Evolutionary conservation across 2,797 vertebrate genomes (phyloP).

Genomic region (Melanotaenia nigrans): DNA sequence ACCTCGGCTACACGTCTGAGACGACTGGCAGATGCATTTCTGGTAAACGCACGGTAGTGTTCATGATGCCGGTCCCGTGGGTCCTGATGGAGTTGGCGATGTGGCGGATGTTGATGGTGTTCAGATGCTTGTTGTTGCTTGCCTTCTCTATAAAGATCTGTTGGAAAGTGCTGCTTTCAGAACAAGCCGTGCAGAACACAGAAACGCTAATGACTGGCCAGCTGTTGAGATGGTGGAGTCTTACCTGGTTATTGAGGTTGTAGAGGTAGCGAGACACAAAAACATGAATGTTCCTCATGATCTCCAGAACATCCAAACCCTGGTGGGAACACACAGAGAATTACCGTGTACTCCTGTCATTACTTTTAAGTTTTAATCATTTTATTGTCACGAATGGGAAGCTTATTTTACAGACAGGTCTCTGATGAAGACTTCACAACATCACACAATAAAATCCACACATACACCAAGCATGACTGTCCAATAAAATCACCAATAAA

Average conservation of each 20-base stretch:
- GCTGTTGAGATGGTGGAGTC: background rate
- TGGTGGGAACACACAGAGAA: conserved; percentile 64
- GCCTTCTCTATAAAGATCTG: conserved; percentile 98
- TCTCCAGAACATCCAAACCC: conserved; percentile 98
- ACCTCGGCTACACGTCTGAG: background rate
- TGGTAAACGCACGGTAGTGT: conserved; percentile 90
- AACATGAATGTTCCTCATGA: conserved; percentile 99
- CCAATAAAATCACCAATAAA: no score
- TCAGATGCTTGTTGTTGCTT: conserved; percentile 99
- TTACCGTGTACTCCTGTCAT: background rate
- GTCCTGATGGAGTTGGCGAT: conserved; percentile 98
- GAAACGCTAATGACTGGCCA: background rate
- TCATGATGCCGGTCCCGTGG: conserved; percentile 99
- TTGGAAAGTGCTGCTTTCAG: conserved; percentile 6
- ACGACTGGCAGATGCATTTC: background rate
- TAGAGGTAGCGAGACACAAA: conserved; percentile 99
- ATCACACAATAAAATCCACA: no score
- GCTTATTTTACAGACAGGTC: no score
- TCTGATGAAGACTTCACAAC: no score
- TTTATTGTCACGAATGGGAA: no score
- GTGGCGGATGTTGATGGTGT: conserved; percentile 99
- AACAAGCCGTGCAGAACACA: background rate
- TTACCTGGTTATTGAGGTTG: conserved; percentile 98
- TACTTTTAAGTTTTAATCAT: no score
- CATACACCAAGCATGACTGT: no score